Conservation (phyloP, 2,888 invertebrate species). For the Sisyra nigra region DNA sequence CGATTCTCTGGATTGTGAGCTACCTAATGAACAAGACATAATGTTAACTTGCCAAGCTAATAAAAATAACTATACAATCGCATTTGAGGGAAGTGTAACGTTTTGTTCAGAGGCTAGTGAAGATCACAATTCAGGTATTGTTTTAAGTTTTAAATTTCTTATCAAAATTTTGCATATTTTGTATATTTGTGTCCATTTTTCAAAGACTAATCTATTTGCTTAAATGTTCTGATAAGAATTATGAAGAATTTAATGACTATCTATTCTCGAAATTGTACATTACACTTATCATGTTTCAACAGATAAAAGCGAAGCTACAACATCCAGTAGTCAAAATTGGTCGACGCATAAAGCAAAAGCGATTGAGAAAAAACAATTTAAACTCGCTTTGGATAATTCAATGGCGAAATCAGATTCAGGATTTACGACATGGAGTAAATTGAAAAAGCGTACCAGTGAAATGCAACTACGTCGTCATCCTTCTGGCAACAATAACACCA, state of each 20-base stretch:
- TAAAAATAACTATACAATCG: slow-evolving; percentile 89
- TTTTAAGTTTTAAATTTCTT: neutral
- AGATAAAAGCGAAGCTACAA: slow-evolving; percentile 22
- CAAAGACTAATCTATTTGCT: no score
- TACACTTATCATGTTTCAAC: neutral
- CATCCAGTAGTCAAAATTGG: slow-evolving; percentile 21
- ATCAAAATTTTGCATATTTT: no score
- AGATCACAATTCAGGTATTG: slow-evolving; percentile 33
- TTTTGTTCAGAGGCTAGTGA: slow-evolving; percentile 76
- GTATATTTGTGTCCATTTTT: no score
- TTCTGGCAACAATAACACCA: slow-evolving; percentile 58
- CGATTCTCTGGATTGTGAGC: slow-evolving; percentile 79
- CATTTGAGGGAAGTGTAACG: slow-evolving; percentile 77
- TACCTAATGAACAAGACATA: slow-evolving; percentile 65
- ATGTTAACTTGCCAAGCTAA: slow-evolving; percentile 83
- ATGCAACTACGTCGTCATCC: slow-evolving; percentile 58
- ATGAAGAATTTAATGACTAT: no score
- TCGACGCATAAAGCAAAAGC: slow-evolving; percentile 16
- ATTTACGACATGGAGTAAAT: slow-evolving; percentile 78
- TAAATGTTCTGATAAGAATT: no score
- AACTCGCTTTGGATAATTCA: slow-evolving; percentile 40
- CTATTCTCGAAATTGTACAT: no score
- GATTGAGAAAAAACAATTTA: slow-evolving; percentile 15
- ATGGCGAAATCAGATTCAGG: slow-evolving; percentile 82
- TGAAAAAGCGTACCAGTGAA: slow-evolving; percentile 55